Evolutionary conservation across 2,888 invertebrate species (phyloP).

Genomic region (Drosophila parthenogenetica): DNA sequence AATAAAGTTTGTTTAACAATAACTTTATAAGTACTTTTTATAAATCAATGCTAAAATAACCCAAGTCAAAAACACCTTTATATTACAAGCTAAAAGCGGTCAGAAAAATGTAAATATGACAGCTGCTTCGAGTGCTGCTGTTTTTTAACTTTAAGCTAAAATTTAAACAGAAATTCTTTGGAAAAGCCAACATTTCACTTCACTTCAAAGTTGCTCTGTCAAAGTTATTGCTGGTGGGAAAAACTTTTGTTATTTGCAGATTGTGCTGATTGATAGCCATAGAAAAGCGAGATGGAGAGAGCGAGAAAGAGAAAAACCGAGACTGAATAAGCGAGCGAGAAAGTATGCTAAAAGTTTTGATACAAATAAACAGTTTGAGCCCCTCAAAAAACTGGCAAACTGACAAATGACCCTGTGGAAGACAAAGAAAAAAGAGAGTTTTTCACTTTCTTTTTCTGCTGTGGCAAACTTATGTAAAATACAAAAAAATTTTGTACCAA

Average conservation of each 20-base stretch:
- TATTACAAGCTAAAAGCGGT: background rate
- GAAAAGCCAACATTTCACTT: conserved; percentile 18
- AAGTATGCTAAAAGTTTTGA: conserved; percentile 25
- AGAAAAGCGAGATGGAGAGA: conserved; percentile 2
- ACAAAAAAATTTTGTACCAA: background rate
- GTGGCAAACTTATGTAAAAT: conserved; percentile 11
- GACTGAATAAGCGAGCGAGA: background rate
- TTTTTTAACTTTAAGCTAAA: conserved; percentile 18
- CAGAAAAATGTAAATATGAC: conserved; percentile 51
- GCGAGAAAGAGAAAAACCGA: background rate
- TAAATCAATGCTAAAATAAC: too few relatives aligned
- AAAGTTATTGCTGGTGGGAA: conserved; percentile 16
- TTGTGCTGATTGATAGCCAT: conserved; percentile 58
- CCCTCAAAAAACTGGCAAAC: conserved; percentile 18
- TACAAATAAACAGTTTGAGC: conserved; percentile 37
- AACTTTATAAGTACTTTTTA: too few relatives aligned
- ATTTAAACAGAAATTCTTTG: conserved; percentile 27
- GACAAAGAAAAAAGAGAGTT: conserved; percentile 26
- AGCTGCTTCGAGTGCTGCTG: conserved; percentile 37
- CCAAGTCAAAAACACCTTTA: background rate
- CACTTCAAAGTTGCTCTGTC: conserved; percentile 35
- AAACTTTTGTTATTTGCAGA: conserved; percentile 50
- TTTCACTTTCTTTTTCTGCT: conserved; percentile 9
- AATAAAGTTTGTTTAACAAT: too few relatives aligned
- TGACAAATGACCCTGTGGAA: conserved; percentile 46